These are phyloP conservation scores for Oscheius myriophilus DNA, from an alignment of 2,888 invertebrate genomes.

Conservation along the genomic window DNA sequence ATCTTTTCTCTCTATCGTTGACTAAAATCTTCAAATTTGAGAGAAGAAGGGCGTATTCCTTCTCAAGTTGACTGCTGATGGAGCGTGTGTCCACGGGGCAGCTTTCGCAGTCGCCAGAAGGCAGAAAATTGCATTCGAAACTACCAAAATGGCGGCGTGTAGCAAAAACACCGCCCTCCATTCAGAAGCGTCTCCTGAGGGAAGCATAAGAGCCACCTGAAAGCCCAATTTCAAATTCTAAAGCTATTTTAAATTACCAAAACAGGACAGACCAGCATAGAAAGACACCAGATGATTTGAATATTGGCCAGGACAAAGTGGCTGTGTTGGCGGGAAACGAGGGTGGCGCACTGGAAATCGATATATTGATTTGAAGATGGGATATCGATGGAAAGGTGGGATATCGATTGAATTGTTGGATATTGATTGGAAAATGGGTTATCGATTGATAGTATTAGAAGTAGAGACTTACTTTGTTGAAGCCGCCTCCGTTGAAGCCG, in stretches of 20 bases:
- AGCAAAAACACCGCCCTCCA: slow-evolving; percentile 66
- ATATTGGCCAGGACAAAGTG: slow-evolving; percentile 69
- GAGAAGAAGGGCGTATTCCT: slow-evolving; percentile 21
- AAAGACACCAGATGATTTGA: slow-evolving; percentile 65
- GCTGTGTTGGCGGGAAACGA: slow-evolving; percentile 66
- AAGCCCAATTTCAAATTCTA: background rate
- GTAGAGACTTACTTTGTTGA: slow-evolving; percentile 57
- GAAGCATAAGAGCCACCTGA: slow-evolving; percentile 44
- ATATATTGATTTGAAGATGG: background rate
- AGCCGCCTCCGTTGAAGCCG: slow-evolving; percentile 68
- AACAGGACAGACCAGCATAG: slow-evolving; percentile 67
- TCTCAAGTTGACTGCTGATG: slow-evolving; percentile 6
- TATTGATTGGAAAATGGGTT: too few relatives aligned
- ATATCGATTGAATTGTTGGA: too few relatives aligned
- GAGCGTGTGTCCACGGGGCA: slow-evolving; percentile 63
- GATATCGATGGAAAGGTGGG: too few relatives aligned
- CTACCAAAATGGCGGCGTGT: slow-evolving; percentile 61
- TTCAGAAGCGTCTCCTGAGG: slow-evolving; percentile 49
- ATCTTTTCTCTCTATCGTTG: too few relatives aligned
- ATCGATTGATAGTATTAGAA: too few relatives aligned
- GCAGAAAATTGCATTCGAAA: slow-evolving; percentile 66
- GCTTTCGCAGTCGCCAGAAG: slow-evolving; percentile 62
- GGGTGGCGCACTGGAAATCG: slow-evolving; percentile 52
- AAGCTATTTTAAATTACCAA: slow-evolving; percentile 42
- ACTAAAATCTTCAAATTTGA: too few relatives aligned